Percentiles rank a stretch among this genome's conserved stretches.
phyloP scores from a whole-genome alignment of 1,140 invertebrate species.

The Drosophila ananassae region DNA sequence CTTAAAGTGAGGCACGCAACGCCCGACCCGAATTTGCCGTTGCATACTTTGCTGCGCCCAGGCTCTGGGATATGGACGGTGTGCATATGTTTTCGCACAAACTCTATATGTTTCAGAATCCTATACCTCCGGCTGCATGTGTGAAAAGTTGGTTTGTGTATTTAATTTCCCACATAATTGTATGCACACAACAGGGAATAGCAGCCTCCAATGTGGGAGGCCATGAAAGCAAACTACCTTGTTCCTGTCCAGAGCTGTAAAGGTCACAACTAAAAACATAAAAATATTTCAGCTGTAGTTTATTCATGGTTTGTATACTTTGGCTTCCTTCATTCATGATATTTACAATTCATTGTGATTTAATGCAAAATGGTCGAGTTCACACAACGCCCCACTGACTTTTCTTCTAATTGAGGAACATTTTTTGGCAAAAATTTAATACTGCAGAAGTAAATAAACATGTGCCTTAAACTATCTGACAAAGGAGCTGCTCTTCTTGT shows the following conservation, averaged over 20 bases:
- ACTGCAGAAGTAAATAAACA: neutral
- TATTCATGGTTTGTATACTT: conserved; percentile 3
- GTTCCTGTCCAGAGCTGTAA: conserved; percentile 1
- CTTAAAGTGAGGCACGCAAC: conserved; percentile 58
- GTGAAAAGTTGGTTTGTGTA: conserved; percentile 62
- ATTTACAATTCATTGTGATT: conserved; percentile 9
- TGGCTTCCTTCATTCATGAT: conserved; percentile 8
- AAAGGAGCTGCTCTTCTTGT: too few species aligned
- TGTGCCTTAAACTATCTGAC: neutral
- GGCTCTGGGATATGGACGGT: conserved; percentile 13
- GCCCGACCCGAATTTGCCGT: conserved; percentile 59
- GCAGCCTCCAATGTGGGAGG: conserved; percentile 50
- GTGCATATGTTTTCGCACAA: conserved; percentile 1
- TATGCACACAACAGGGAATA: conserved; percentile 52
- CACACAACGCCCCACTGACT: conserved; percentile 8
- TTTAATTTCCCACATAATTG: conserved; percentile 81
- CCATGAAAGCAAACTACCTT: conserved; percentile 72
- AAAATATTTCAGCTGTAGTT: conserved; percentile 34
- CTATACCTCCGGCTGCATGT: conserved; percentile 14
- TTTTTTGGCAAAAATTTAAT: neutral
- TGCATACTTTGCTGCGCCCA: conserved; percentile 68
- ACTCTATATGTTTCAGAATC: neutral
- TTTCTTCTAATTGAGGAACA: neutral
- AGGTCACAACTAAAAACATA: conserved; percentile 43
- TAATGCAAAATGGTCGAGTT: conserved; percentile 32